Evolutionary conservation across 2,113 vertebrate genomes (phyloP).

Genomic region (Apodemus speciosus): DNA sequence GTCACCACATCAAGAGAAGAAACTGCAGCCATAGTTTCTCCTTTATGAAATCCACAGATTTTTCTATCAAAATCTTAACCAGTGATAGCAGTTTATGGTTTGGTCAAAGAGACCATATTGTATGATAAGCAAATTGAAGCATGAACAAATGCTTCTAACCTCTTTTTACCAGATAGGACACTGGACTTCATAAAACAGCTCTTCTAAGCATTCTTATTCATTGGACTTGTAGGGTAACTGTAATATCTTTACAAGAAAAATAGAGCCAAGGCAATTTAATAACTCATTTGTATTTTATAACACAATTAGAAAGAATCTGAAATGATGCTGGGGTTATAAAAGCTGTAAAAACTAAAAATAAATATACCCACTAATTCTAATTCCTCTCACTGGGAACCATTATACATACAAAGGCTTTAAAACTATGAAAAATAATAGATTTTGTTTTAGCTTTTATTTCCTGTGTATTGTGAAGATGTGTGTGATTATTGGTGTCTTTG

Average conservation of each 20-base stretch:
- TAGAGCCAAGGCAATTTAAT: conserved; percentile 23
- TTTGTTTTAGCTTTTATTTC: not conserved
- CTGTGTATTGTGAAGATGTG: not conserved
- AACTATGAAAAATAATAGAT: not conserved
- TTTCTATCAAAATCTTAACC: not conserved
- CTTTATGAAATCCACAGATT: not conserved
- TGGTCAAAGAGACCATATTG: not conserved
- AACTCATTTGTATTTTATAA: conserved; percentile 60
- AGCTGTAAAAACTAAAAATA: not conserved
- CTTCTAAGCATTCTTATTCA: not conserved
- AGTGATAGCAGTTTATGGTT: not conserved
- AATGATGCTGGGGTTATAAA: conserved; percentile 13
- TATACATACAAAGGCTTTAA: not conserved
- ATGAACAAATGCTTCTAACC: not conserved
- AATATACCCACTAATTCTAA: not conserved
- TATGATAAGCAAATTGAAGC: not conserved
- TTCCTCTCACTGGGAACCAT: not conserved
- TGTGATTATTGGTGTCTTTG: not conserved
- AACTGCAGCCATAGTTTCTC: not conserved
- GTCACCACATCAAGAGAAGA: not conserved
- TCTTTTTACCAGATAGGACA: not conserved
- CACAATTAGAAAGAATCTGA: not conserved
- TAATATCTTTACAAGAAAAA: not conserved
- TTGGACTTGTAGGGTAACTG: not conserved
- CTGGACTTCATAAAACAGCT: not conserved